Evolutionary conservation across 2,113 vertebrate genomes (phyloP).

Genomic region (Aegypius monachus): DNA sequence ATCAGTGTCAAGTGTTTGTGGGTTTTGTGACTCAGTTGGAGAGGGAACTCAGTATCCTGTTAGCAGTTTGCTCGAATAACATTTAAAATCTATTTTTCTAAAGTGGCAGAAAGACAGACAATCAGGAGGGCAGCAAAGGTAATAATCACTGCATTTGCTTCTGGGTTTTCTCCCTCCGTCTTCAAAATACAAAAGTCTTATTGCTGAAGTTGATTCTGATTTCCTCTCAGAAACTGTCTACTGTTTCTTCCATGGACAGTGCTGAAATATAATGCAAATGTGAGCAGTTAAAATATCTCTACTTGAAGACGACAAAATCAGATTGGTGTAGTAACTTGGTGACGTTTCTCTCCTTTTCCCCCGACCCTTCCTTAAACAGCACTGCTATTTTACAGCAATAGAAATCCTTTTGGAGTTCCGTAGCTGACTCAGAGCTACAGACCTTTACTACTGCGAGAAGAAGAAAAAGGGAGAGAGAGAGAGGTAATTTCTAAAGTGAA

Average conservation of each 20-base stretch:
- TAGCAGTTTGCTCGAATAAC: background rate
- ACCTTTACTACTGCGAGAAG: background rate
- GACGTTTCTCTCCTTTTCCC: slow-evolving; percentile 10
- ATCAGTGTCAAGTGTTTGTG: background rate
- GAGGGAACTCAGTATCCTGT: background rate
- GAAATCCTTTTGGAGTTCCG: background rate
- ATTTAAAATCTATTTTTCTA: background rate
- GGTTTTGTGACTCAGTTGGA: background rate
- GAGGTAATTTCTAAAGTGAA: slow-evolving; percentile 18
- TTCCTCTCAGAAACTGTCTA: background rate
- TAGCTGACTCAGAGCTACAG: background rate
- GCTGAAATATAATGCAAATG: background rate
- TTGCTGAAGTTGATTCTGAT: background rate
- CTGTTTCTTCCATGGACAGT: background rate
- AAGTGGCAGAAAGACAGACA: background rate
- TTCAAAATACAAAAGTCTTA: background rate
- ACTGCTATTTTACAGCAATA: background rate
- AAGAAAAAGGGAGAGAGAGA: background rate
- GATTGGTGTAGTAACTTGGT: slow-evolving; percentile 27
- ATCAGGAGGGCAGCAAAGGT: background rate
- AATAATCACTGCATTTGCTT: background rate
- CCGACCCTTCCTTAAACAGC: background rate
- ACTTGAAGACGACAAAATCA: background rate
- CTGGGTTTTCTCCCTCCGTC: background rate
- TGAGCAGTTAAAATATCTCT: background rate